A percentile compares a stretch with the other conserved stretches of the same genome.
Evolutionary conservation across 1,140 invertebrate genomes (phyloP).

Genomic region (Hormaphis cornu): DNA sequence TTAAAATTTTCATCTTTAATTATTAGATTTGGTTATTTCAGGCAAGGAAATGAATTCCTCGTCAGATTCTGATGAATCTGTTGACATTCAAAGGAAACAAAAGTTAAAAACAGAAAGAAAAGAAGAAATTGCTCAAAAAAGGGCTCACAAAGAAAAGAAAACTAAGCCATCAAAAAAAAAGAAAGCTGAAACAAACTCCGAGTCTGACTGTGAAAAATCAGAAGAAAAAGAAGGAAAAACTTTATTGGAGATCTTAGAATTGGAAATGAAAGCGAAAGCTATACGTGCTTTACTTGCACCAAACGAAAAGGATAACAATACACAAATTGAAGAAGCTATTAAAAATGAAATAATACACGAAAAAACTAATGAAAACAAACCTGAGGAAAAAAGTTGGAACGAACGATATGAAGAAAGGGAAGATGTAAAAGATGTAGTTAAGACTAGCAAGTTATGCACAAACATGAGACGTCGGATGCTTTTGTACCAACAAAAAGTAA

Average conservation of each 20-base stretch:
- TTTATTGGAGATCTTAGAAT: conserved; percentile 46
- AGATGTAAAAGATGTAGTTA: conserved; percentile 38
- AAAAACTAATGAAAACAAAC: not conserved
- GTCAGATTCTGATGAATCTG: conserved; percentile 22
- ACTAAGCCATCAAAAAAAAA: conserved; percentile 5
- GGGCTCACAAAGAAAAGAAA: conserved; percentile 8
- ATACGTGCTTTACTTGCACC: conserved; percentile 45
- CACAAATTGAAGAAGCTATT: not conserved
- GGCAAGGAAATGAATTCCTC: conserved; percentile 5
- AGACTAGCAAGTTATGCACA: conserved; percentile 37
- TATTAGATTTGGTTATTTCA: too few relatives aligned
- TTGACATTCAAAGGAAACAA: not conserved
- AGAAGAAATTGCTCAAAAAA: not conserved
- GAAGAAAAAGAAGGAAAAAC: conserved; percentile 46
- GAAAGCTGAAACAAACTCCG: not conserved
- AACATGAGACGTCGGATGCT: conserved; percentile 37
- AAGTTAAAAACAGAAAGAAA: not conserved
- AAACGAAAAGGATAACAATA: conserved; percentile 6
- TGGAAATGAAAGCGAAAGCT: conserved; percentile 49
- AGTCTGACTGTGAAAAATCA: not conserved
- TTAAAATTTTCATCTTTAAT: not conserved
- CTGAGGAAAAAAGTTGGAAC: conserved; percentile 34
- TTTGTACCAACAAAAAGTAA: conserved; percentile 21
- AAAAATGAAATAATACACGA: conserved; percentile 8
- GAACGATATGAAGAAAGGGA: conserved; percentile 38